A percentile compares a stretch with the other conserved stretches of the same genome.
Conservation (phyloP, 1,140 invertebrate species). For the Leptonema lineaticorne region DNA sequence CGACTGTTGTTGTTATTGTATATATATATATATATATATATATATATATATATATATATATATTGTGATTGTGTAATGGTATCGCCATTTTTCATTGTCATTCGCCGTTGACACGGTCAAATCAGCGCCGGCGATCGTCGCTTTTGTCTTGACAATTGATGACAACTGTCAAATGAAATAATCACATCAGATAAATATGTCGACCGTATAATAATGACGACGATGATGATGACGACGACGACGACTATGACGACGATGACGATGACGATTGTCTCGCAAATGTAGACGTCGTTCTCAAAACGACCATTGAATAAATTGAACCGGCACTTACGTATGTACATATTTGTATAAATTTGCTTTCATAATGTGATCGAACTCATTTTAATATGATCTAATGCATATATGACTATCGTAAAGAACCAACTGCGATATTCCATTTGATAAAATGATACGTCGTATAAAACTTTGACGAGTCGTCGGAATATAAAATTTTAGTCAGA, state of each 20-base stretch:
- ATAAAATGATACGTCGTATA: too few species aligned
- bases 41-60: background rate
- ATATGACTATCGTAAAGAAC: too few species aligned
- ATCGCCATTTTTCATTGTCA: conserved; percentile 15
- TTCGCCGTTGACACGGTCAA: background rate
- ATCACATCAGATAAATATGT: conserved; percentile 24
- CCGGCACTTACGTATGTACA: background rate
- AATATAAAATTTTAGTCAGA: too few species aligned
- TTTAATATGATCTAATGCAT: too few species aligned
- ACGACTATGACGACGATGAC: background rate
- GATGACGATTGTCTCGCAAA: conserved; percentile 12
- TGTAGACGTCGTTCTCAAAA: background rate
- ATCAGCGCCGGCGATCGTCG: background rate
- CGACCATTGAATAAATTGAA: conserved; percentile 6
- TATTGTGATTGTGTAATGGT: background rate
- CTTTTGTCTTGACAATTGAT: conserved; percentile 19
- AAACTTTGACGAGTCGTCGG: too few species aligned
- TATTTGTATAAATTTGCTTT: background rate
- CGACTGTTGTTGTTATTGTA: too few species aligned
- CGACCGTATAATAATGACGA: background rate
- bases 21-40: too few species aligned
- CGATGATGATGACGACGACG: background rate
- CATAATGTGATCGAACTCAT: too few species aligned
- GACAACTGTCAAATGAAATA: conserved; percentile 23
- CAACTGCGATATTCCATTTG: too few species aligned